Conservation (phyloP, 2,797 vertebrate genomes). For the Bradypodion pumilum region DNA sequence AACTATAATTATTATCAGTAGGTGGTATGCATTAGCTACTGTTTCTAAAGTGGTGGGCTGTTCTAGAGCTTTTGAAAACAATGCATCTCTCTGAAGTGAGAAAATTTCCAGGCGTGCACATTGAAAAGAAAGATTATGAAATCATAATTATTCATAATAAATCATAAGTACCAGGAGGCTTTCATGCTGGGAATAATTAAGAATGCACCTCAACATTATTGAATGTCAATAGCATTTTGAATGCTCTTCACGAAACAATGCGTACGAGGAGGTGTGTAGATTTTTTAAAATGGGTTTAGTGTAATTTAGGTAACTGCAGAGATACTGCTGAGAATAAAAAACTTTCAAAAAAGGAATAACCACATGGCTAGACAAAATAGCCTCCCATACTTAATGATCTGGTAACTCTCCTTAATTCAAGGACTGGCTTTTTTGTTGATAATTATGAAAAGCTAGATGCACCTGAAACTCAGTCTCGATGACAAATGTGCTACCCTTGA, state of each 20-base stretch:
- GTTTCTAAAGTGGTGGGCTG: constrained; percentile 59
- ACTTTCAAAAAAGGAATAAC: constrained; percentile 39
- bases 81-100: constrained; percentile 55
- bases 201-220: constrained; percentile 68
- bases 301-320: constrained; percentile 66
- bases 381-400: constrained; percentile 32
- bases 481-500: not conserved
- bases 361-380: constrained; percentile 37
- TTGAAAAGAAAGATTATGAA: constrained; percentile 58
- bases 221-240: constrained; percentile 69
- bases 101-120: not conserved
- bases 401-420: constrained; percentile 8
- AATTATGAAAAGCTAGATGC: not conserved
- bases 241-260: constrained; percentile 64
- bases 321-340: constrained; percentile 45
- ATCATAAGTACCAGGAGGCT: constrained; percentile 65
- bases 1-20: constrained; percentile 63
- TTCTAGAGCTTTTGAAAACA: constrained; percentile 62
- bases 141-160: constrained; percentile 63
- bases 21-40: constrained; percentile 68
- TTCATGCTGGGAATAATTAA: constrained; percentile 72
- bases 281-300: constrained; percentile 41
- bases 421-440: not conserved
- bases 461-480: not conserved
- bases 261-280: constrained; percentile 49